Conservation (phyloP, 2,888 invertebrate species). For the Sabellastarte sp. region DNA sequence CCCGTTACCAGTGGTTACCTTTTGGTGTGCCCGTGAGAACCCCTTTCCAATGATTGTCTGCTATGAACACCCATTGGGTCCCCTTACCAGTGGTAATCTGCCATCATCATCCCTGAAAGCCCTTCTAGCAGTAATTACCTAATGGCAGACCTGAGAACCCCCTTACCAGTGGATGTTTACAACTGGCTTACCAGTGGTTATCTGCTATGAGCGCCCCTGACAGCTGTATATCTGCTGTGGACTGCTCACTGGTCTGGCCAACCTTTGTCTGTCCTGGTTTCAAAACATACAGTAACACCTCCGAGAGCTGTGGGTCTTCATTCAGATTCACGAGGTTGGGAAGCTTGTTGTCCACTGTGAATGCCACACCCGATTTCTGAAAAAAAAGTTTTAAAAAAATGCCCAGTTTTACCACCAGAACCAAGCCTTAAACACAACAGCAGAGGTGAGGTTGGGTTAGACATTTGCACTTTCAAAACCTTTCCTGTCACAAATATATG, state of each 20-base stretch:
- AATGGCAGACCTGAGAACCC: constrained; percentile 67
- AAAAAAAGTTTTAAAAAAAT: neutral
- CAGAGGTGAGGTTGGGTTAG: no score
- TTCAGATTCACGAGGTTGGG: constrained; percentile 68
- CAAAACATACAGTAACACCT: constrained; percentile 64
- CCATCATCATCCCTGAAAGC: constrained; percentile 67
- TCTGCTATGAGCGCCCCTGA: constrained; percentile 67
- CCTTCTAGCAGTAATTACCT: constrained; percentile 67
- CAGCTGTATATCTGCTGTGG: constrained; percentile 65
- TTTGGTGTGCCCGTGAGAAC: no score
- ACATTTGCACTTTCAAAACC: no score
- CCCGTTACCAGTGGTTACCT: no score
- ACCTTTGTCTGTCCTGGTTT: constrained; percentile 63
- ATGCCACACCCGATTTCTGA: constrained; percentile 63
- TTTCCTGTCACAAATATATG: no score
- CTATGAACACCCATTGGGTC: constrained; percentile 68
- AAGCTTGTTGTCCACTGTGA: constrained; percentile 57
- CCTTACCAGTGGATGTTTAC: no score
- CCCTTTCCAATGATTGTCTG: constrained; percentile 68
- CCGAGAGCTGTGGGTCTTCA: constrained; percentile 69
- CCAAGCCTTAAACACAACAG: no score
- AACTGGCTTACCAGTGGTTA: constrained; percentile 68
- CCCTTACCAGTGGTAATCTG: constrained; percentile 67
- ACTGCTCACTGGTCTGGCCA: constrained; percentile 55
- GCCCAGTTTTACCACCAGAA: no score